phyloP scores from a whole-genome alignment of 2,113 vertebrate species.

The Dendropsophus ebraccatus region DNA sequence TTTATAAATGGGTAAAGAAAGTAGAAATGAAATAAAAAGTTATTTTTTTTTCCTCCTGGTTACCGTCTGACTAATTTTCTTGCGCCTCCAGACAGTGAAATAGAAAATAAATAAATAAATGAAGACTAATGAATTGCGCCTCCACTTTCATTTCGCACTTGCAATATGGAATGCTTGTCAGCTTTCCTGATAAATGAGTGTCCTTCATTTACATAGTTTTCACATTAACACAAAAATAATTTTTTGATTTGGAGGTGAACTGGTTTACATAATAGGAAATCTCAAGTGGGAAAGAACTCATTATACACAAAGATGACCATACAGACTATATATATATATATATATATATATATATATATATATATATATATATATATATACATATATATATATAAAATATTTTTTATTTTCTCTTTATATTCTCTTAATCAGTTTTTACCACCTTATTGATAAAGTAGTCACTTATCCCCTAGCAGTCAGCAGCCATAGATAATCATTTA shows the following conservation, averaged over 20 bases:
- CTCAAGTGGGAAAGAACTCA: background rate
- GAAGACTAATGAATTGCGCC: conserved; percentile 93
- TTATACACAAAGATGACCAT: background rate
- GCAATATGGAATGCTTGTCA: conserved; percentile 97
- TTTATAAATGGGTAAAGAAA: conserved; percentile 78
- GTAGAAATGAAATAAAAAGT: conserved; percentile 69
- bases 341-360: too few relatives aligned
- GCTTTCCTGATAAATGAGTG: conserved; percentile 94
- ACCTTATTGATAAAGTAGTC: background rate
- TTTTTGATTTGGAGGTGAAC: conserved; percentile 84
- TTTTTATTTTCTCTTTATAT: background rate
- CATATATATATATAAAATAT: too few relatives aligned
- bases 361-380: too few relatives aligned
- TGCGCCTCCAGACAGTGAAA: conserved; percentile 84
- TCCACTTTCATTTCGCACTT: conserved; percentile 84
- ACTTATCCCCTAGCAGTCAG: background rate
- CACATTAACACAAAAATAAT: conserved; percentile 86
- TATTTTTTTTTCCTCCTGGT: conserved; percentile 77
- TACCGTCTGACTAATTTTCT: conserved; percentile 83
- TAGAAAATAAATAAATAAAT: conserved; percentile 77
- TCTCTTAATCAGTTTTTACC: background rate
- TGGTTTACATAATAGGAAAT: conserved; percentile 84
- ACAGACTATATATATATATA: too few relatives aligned
- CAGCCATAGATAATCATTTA: background rate
- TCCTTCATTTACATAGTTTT: conserved; percentile 98